Evolutionary conservation across 2,888 invertebrate genomes (phyloP).

Genomic region (Pammene fasciana): DNA sequence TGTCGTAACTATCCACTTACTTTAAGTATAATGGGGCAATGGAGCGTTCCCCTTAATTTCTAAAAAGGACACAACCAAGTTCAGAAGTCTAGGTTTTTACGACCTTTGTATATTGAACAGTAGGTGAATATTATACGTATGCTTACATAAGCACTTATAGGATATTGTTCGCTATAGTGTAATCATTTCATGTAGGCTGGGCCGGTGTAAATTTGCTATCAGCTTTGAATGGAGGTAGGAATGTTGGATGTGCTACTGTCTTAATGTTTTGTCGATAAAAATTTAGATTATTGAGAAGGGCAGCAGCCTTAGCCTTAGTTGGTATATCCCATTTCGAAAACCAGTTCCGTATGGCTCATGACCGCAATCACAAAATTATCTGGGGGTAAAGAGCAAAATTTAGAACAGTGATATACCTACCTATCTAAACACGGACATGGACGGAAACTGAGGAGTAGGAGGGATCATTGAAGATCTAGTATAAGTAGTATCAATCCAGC

Average conservation of each 20-base stretch:
- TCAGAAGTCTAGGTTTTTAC: not conserved
- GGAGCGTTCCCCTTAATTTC: not conserved
- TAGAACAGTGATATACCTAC: too few relatives aligned
- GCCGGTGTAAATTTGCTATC: constrained; percentile 44
- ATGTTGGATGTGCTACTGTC: constrained; percentile 14
- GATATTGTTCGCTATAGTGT: constrained; percentile 38
- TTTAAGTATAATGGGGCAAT: constrained; percentile 25
- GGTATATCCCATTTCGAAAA: too few relatives aligned
- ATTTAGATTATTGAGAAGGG: too few relatives aligned
- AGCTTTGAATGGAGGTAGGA: constrained; percentile 25
- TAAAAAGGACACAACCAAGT: not conserved
- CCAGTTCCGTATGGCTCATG: too few relatives aligned
- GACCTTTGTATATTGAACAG: not conserved
- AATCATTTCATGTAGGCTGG: constrained; percentile 40
- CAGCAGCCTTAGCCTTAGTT: too few relatives aligned
- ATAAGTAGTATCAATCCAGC: too few relatives aligned
- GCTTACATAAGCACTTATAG: constrained; percentile 28
- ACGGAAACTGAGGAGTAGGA: too few relatives aligned
- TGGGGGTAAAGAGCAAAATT: too few relatives aligned
- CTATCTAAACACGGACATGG: too few relatives aligned
- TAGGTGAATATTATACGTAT: constrained; percentile 20
- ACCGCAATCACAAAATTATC: too few relatives aligned
- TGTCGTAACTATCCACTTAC: constrained; percentile 30
- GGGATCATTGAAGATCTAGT: too few relatives aligned
- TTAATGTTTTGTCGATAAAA: not conserved